These are phyloP conservation scores for Erebia palarica DNA, from an alignment of 2,888 invertebrate species.

Conservation along the genomic window DNA sequence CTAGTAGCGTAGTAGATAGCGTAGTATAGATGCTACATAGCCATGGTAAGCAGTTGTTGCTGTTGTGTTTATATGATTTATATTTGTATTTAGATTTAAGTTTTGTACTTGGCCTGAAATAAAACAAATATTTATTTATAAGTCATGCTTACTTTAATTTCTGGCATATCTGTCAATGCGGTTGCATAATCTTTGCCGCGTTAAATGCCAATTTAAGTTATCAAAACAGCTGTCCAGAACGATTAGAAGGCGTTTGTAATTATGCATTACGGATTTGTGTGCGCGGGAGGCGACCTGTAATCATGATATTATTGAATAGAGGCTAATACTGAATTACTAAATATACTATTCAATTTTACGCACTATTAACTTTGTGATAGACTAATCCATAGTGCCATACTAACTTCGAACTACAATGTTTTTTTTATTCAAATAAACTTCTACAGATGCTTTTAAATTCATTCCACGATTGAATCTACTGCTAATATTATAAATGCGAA, in stretches of 20 bases:
- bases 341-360: slow-evolving; percentile 5
- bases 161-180: slow-evolving; percentile 19
- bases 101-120: too few relatives aligned
- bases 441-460: not conserved
- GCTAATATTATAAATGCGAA: too few relatives aligned
- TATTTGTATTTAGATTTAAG: too few relatives aligned
- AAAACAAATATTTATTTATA: too few relatives aligned
- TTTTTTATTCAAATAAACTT: too few relatives aligned
- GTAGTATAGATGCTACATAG: too few relatives aligned
- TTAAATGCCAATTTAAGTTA: slow-evolving; percentile 41
- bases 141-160: not conserved
- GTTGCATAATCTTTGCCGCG: slow-evolving; percentile 32
- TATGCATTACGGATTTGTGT: slow-evolving; percentile 16
- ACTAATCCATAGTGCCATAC: not conserved
- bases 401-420: not conserved
- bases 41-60: too few relatives aligned
- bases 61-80: too few relatives aligned
- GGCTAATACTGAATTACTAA: slow-evolving; percentile 10
- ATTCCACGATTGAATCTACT: not conserved
- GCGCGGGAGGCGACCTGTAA: slow-evolving; percentile 4
- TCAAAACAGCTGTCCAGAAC: slow-evolving; percentile 42
- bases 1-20: too few relatives aligned
- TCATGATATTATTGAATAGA: slow-evolving; percentile 2
- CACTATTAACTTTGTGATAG: not conserved
- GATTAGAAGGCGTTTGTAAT: slow-evolving; percentile 38